Conservation (phyloP, 2,113 vertebrate species). For the Hepsetus odoe region DNA sequence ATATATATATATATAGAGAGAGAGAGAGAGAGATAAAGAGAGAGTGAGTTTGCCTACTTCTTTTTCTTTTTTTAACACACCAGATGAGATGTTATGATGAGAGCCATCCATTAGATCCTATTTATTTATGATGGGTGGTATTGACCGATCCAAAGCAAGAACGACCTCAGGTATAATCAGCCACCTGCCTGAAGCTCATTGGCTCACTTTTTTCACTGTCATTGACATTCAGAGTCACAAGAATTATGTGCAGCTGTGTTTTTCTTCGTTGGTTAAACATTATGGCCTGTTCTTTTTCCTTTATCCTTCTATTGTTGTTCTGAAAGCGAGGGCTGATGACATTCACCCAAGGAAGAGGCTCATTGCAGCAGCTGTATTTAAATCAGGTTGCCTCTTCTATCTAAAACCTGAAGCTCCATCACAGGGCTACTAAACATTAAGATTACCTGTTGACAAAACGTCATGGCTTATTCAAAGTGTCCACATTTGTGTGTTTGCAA, state of each 20-base stretch:
- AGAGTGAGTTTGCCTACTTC: too few relatives aligned
- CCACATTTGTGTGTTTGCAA: not conserved
- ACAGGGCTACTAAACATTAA: not conserved
- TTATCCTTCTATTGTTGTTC: conserved; percentile 19
- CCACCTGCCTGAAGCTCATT: conserved; percentile 16
- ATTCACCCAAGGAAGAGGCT: not conserved
- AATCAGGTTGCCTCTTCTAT: not conserved
- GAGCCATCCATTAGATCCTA: not conserved
- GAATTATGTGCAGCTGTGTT: conserved; percentile 28
- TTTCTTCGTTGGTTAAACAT: conserved; percentile 13
- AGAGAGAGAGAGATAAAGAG: too few relatives aligned
- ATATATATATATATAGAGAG: too few relatives aligned
- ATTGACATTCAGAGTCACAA: not conserved
- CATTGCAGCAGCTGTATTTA: not conserved
- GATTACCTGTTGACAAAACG: not conserved
- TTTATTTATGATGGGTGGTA: not conserved
- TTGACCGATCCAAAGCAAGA: conserved; percentile 12
- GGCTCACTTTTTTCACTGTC: not conserved
- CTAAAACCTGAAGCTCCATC: not conserved
- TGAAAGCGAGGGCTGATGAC: conserved; percentile 19
- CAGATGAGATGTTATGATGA: not conserved
- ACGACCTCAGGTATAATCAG: not conserved
- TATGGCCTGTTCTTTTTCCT: not conserved
- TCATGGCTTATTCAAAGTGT: not conserved
- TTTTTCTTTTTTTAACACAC: not conserved